A percentile compares a stretch with the other conserved stretches of the same genome.
Conservation (phyloP, 2,888 invertebrate species). For the Sminthurides aquaticus region DNA sequence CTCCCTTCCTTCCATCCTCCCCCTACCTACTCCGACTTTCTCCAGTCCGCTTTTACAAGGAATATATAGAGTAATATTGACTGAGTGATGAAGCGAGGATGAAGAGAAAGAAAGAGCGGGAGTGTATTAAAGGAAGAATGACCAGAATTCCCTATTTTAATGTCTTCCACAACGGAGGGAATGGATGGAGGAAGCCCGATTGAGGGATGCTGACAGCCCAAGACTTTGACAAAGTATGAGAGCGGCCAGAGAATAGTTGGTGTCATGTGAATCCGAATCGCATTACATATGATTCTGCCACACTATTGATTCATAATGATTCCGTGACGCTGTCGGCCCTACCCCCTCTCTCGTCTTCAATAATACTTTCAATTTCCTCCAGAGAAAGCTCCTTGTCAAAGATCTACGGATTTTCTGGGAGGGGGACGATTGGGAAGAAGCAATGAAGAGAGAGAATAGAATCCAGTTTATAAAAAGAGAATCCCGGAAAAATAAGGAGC, state of each 20-base stretch:
- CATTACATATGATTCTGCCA: neutral
- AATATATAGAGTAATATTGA: too few relatives aligned
- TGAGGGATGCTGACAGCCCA: neutral
- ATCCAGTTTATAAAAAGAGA: too few relatives aligned
- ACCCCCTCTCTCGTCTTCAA: neutral
- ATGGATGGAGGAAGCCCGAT: neutral
- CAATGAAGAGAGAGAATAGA: too few relatives aligned
- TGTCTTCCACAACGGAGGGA: neutral
- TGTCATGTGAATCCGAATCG: neutral
- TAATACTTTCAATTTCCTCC: neutral
- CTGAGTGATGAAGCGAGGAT: neutral
- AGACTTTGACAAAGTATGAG: neutral
- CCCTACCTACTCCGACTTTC: too few relatives aligned
- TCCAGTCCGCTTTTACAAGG: too few relatives aligned
- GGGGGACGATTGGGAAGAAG: too few relatives aligned
- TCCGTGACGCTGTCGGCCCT: neutral
- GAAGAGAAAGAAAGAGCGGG: neutral
- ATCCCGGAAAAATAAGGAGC: too few relatives aligned
- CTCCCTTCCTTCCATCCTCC: too few relatives aligned
- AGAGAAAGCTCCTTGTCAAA: neutral
- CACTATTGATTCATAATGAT: neutral
- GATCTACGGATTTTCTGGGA: too few relatives aligned
- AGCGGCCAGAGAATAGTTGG: neutral
- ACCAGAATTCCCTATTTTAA: neutral
- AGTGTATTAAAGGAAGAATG: neutral